Evolutionary conservation across 2,888 invertebrate species (phyloP), one percentile per base, ranked within the genome.

Genomic region (Entomobrya multifasciata): DNA sequence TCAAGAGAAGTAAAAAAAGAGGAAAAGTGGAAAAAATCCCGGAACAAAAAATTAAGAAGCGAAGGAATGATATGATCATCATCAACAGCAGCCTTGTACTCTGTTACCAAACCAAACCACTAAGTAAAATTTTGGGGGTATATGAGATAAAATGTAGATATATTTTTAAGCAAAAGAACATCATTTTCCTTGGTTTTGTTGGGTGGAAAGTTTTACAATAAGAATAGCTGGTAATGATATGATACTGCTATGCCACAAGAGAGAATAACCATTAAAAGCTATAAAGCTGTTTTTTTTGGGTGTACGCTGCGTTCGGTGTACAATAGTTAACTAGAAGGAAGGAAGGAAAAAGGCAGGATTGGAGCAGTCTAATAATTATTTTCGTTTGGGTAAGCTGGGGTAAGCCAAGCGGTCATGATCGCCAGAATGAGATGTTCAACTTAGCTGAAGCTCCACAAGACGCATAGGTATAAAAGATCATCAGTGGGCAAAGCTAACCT

Each of bases 351-450:
- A n/a, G n/a, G n/a, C n/a, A n/a, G n/a, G n/a, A n/a, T n/a, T n/a
- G n/a, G n/a, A n/a, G n/a, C n/a, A n/a, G n/a, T n/a, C n/a, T 62
- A 78, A 78, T 78, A 62, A 60, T 78, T 62, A 78, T 78, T 62
- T 60, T 52, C 20, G 25, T 67, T 8, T 36, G 60, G 41, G 44
- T 15, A 62, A n/a, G 30, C 20, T 44, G 22, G 15, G 1, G 6
- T 25, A 36, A 36, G 36, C 8, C 17, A 52, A 11, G 52, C 52
- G 52, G 20, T n/a, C 17, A 52, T 52, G n/a, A 52, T 52, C 52
- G n/a, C n/a, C n/a, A n/a, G n/a, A n/a, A n/a, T n/a, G n/a, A n/a
- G n/a, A n/a, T n/a, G n/a, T n/a, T n/a, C n/a, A n/a, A n/a, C n/a
- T n/a, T n/a, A n/a, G n/a, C n/a, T n/a, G n/a, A n/a, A n/a, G n/a